A percentile compares a stretch with the other conserved stretches of the same genome.
Conservation (phyloP, 1,140 invertebrate species). For the Polypedilum vanderplanki region DNA sequence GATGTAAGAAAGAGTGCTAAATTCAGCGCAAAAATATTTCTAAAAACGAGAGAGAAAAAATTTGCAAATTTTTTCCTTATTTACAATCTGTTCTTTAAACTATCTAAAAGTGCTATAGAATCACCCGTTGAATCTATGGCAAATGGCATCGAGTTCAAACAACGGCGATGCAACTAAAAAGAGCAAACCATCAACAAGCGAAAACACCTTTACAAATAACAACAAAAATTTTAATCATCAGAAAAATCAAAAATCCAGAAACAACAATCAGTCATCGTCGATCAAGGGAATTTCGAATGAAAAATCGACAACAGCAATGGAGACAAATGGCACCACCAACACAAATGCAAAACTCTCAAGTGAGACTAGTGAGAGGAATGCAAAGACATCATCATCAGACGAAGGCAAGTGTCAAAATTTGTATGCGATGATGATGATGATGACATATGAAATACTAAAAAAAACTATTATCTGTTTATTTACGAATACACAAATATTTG, state of each 20-base stretch:
- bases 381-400: conserved; percentile 5
- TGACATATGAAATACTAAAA: too few relatives aligned
- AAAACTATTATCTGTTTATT: too few relatives aligned
- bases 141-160: conserved; percentile 21
- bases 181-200: neutral
- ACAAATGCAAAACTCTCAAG: neutral
- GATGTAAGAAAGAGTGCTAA: too few relatives aligned
- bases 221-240: conserved; percentile 22
- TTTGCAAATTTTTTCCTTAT: neutral
- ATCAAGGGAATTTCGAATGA: neutral
- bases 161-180: conserved; percentile 18
- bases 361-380: neutral
- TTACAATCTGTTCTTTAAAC: conserved; percentile 17
- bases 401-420: neutral
- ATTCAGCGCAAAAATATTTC: too few relatives aligned
- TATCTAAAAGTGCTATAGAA: neutral
- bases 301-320: neutral
- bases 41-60: neutral
- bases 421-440: neutral
- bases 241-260: conserved; percentile 20
- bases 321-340: neutral
- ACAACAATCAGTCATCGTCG: neutral
- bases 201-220: neutral
- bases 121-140: neutral
- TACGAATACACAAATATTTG: neutral